A percentile compares a stretch with the other conserved stretches of the same genome.
These are phyloP conservation scores for Orthosia gracilis DNA, from an alignment of 2,888 invertebrate species.

Conservation along the genomic window DNA sequence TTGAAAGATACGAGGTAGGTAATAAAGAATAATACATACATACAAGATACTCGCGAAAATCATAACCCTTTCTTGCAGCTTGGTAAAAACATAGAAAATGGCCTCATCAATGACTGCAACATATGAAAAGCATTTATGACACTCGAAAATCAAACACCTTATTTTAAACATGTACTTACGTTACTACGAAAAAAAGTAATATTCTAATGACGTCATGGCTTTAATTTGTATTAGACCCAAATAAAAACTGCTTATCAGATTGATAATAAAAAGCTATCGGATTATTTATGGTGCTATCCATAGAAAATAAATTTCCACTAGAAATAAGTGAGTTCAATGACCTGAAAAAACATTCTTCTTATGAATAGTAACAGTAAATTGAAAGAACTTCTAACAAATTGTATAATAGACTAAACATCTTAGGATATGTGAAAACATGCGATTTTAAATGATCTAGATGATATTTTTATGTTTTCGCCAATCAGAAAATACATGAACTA, in stretches of 20 bases:
- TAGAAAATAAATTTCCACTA: constrained; percentile 12
- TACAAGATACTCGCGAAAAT: no score
- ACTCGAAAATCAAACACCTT: no score
- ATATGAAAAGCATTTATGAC: no score
- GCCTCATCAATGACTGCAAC: no score
- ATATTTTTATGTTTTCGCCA: constrained; percentile 16
- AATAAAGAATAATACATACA: no score
- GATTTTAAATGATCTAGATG: constrained; percentile 17
- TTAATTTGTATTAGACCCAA: constrained; percentile 16
- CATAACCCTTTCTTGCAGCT: no score
- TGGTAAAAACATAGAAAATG: no score
- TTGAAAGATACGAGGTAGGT: no score
- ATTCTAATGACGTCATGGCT: constrained; percentile 5
- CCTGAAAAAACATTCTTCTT: constrained; percentile 11
- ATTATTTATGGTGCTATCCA: constrained; percentile 25
- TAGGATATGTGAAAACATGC: background rate
- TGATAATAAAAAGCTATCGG: constrained; percentile 20
- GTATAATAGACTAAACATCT: constrained; percentile 39
- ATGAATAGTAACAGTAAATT: constrained; percentile 6
- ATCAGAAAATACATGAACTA: background rate
- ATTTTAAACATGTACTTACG: no score
- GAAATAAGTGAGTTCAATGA: constrained; percentile 22
- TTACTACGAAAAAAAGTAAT: background rate
- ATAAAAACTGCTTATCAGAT: constrained; percentile 30
- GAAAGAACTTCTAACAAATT: constrained; percentile 1